Evolutionary conservation across 2,888 invertebrate genomes (phyloP).

Genomic region (Dryadula phaetusa): DNA sequence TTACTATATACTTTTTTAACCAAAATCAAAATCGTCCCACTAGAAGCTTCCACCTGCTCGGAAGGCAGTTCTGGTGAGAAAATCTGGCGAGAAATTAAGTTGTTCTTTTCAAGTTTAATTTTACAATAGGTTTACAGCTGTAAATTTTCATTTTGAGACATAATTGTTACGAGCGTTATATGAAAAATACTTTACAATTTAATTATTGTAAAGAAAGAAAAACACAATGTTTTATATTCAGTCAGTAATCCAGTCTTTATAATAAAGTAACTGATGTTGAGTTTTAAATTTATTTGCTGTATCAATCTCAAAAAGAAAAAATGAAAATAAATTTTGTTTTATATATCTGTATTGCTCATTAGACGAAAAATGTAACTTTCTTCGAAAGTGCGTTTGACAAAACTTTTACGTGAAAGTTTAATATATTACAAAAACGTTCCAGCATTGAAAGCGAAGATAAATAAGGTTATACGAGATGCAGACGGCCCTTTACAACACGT

Average conservation of each 20-base stretch:
- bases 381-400: constrained; percentile 4
- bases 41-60: too few relatives aligned
- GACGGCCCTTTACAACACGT: constrained; percentile 21
- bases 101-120: too few relatives aligned
- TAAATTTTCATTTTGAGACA: too few relatives aligned
- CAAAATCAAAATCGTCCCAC: too few relatives aligned
- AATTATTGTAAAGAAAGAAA: background rate
- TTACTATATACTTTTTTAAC: too few relatives aligned
- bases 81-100: too few relatives aligned
- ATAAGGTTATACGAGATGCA: constrained; percentile 11
- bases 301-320: too few relatives aligned
- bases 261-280: too few relatives aligned
- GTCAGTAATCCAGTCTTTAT: background rate
- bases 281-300: background rate
- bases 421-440: constrained; percentile 18
- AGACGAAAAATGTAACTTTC: constrained; percentile 13
- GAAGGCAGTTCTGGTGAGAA: too few relatives aligned
- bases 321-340: constrained; percentile 2
- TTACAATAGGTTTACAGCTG: too few relatives aligned
- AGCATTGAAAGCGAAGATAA: constrained; percentile 22
- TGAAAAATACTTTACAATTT: too few relatives aligned
- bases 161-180: too few relatives aligned
- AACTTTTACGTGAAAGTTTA: constrained; percentile 19
- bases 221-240: background rate
- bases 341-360: background rate